Evolutionary conservation across 2,113 vertebrate genomes (phyloP), one percentile per base, ranked within the genome.

Genomic region (Microcebus jonahi): DNA sequence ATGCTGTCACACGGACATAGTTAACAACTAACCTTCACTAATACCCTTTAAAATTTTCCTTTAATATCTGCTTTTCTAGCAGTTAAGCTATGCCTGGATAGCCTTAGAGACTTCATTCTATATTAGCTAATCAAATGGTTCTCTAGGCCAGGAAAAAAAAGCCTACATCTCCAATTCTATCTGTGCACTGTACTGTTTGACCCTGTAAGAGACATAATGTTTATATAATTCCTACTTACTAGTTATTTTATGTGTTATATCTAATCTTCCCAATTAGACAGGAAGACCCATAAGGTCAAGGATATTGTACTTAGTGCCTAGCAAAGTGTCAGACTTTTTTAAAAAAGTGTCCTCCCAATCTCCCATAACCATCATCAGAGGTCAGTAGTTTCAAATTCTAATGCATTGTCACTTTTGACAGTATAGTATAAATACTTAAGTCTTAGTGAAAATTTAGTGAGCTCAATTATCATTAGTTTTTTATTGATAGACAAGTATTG

Each of bases 11-110:
- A 53, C 68, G 55, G 39, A 71, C 63, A 95, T 31, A 39, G 68
- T 94, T n/a, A 95, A 45, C 55, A 29, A 77, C 29, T 90, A 94
- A 91, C 53, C 48, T 84, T 55, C 68, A 90, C 61, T 82, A 86
- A 88, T 36, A 71, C 9, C 7, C 45, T 93, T 93, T 73, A 14
- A 79, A 79, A 50, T 79, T 91, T 87, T 84, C 57, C 55, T 84
- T 90, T 88, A 67, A 53, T 88, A 79, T 67, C 8, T 97, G 92
- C 89, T 83, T 96, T 93, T 93, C 70, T 80, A 90, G 57, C 73
- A 88, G 29, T 95, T 95, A 73, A 53, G 88, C 84, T 91, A 48
- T 95, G 36, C 42, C 50, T 91, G 31, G 68, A 63, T 5, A 91
- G 71, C 42, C 48, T n/a, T 87, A 88, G 48, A 31, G 48, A 92